A percentile compares a stretch with the other conserved stretches of the same genome.
These are phyloP conservation scores for Orthonyx spaldingii DNA, from an alignment of 2,113 vertebrate genomes.

Conservation along the genomic window DNA sequence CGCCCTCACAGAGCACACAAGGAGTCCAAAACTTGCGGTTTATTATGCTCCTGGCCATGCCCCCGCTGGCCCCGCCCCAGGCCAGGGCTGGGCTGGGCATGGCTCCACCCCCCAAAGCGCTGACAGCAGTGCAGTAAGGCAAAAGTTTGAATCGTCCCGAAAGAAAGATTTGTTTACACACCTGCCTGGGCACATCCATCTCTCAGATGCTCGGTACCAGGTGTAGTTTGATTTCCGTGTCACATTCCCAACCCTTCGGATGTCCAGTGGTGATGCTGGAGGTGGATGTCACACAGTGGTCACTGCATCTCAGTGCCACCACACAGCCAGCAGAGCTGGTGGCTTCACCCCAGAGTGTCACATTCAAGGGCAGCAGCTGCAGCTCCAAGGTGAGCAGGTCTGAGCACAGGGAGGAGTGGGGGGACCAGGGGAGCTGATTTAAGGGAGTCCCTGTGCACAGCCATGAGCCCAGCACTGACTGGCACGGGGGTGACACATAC, in stretches of 20 bases:
- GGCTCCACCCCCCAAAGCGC: background rate
- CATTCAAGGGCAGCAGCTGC: background rate
- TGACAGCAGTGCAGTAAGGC: conserved; percentile 42
- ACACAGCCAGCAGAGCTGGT: background rate
- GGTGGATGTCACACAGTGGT: accelerated
- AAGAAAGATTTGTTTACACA: background rate
- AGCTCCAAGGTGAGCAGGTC: background rate
- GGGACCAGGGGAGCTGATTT: background rate
- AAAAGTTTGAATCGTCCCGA: background rate
- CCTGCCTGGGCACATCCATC: background rate
- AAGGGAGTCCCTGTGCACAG: accelerated
- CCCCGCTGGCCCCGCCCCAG: background rate
- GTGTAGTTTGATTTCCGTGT: background rate
- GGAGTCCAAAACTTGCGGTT: background rate
- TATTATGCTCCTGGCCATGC: background rate
- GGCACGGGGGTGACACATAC: background rate
- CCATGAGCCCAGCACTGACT: background rate
- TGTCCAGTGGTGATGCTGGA: accelerated
- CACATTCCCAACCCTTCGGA: background rate
- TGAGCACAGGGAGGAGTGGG: background rate
- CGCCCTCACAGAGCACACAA: background rate
- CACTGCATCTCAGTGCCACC: background rate
- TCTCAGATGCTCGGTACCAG: background rate
- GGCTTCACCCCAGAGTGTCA: accelerated
- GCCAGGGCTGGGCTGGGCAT: background rate